These are phyloP conservation scores for Orthonyx spaldingii DNA, from an alignment of 2,113 vertebrate species.

Conservation along the genomic window DNA sequence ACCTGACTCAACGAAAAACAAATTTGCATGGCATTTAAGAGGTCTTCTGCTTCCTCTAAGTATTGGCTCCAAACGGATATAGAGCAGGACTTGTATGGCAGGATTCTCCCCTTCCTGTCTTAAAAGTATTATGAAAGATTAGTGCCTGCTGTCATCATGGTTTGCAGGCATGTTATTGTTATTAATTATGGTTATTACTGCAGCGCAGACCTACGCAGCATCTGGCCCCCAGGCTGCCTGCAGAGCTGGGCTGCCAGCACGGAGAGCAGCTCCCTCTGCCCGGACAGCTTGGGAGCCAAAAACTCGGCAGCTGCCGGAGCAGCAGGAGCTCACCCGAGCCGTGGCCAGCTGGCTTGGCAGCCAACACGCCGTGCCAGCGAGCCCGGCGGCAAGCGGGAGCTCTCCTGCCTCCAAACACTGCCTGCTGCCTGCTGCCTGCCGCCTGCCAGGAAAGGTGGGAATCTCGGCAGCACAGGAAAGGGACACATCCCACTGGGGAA, in stretches of 20 bases:
- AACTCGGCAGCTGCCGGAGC: neutral
- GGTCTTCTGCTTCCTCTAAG: slow-evolving; percentile 20
- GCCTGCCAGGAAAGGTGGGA: neutral
- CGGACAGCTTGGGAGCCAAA: neutral
- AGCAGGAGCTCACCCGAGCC: neutral
- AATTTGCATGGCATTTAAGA: neutral
- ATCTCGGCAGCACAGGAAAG: accelerated
- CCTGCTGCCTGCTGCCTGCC: neutral
- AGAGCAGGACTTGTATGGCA: slow-evolving; percentile 43
- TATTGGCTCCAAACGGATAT: slow-evolving; percentile 11
- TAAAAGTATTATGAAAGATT: slow-evolving; percentile 65
- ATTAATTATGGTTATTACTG: slow-evolving; percentile 53
- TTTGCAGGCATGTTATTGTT: slow-evolving; percentile 59
- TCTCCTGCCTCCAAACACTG: neutral
- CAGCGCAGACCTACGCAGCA: neutral
- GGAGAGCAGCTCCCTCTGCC: neutral
- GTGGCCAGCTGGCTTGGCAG: neutral
- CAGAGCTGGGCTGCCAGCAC: neutral
- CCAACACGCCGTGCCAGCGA: accelerated
- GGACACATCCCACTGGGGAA: neutral
- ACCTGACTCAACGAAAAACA: neutral
- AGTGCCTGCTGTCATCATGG: slow-evolving; percentile 42
- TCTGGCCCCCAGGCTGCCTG: slow-evolving; percentile 31
- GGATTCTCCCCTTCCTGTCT: slow-evolving; percentile 61
- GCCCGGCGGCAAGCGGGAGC: neutral